Conservation (phyloP, 2,797 vertebrate genomes). For the Botia almorhae region DNA sequence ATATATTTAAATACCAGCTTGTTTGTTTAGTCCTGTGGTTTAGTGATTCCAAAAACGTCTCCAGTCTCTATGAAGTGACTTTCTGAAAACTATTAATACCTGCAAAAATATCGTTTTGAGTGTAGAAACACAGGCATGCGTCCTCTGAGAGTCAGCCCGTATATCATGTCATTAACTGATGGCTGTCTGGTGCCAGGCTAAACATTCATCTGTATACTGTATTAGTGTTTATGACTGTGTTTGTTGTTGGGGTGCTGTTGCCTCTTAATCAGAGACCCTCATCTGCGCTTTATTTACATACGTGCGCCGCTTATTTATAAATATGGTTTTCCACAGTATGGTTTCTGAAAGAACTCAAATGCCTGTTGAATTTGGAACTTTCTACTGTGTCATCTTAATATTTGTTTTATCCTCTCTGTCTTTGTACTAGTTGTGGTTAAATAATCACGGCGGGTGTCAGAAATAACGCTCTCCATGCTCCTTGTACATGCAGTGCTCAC, state of each 20-base stretch:
- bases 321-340: background rate
- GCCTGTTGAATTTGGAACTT: background rate
- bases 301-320: conserved; percentile 8
- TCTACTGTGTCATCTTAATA: background rate
- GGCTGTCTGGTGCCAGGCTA: conserved; percentile 15
- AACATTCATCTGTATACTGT: conserved; percentile 32
- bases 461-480: background rate
- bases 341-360: background rate
- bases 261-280: conserved; percentile 6
- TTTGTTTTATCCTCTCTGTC: background rate
- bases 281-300: background rate
- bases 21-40: conserved; percentile 47
- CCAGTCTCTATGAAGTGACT: conserved; percentile 33
- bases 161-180: conserved; percentile 30
- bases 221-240: conserved; percentile 14
- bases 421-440: background rate
- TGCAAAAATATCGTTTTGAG: conserved; percentile 35
- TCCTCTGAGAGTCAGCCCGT: conserved; percentile 23
- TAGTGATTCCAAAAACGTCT: conserved; percentile 26
- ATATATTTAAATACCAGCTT: conserved; percentile 39
- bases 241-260: conserved; percentile 21
- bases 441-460: background rate
- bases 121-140: conserved; percentile 24
- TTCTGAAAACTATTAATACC: conserved; percentile 40
- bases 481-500: background rate